Evolutionary conservation across 2,888 invertebrate genomes (phyloP).

Genomic region (Drosophila multiciliata): DNA sequence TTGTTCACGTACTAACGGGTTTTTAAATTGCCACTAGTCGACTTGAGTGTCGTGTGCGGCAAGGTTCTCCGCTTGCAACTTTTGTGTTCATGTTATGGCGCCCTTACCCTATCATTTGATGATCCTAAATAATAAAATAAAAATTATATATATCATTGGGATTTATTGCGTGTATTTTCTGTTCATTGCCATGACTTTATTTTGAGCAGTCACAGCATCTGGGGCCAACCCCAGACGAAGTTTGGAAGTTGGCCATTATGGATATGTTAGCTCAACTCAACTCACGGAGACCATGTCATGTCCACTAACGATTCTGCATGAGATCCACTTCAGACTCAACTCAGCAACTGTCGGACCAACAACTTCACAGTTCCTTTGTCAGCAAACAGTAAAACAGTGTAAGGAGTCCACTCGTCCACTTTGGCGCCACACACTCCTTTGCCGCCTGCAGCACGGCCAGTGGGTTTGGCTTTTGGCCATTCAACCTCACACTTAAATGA

Average conservation of each 20-base stretch:
- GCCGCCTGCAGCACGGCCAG: constrained; percentile 55
- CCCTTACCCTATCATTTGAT: not conserved
- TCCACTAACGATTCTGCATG: constrained; percentile 42
- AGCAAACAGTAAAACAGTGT: constrained; percentile 64
- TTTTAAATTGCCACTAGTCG: constrained; percentile 28
- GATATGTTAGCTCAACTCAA: constrained; percentile 23
- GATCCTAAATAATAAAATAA: constrained; percentile 7
- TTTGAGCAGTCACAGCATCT: not conserved
- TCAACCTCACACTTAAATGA: constrained; percentile 46
- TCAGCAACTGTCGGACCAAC: constrained; percentile 73
- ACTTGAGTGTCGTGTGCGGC: constrained; percentile 18
- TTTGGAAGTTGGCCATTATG: constrained; percentile 4
- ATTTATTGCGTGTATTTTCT: not conserved
- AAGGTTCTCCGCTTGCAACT: constrained; percentile 32
- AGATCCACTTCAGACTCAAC: constrained; percentile 47
- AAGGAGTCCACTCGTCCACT: constrained; percentile 40
- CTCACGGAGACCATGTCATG: constrained; percentile 44
- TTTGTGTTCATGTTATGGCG: constrained; percentile 14
- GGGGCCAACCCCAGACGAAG: not conserved
- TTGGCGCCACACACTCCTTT: constrained; percentile 2
- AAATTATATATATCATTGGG: not conserved
- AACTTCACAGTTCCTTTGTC: constrained; percentile 76
- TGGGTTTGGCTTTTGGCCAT: constrained; percentile 37
- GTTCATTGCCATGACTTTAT: not conserved
- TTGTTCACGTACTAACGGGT: not conserved